Conservation (phyloP, 2,888 invertebrate genomes). For the Tyria jacobaeae region DNA sequence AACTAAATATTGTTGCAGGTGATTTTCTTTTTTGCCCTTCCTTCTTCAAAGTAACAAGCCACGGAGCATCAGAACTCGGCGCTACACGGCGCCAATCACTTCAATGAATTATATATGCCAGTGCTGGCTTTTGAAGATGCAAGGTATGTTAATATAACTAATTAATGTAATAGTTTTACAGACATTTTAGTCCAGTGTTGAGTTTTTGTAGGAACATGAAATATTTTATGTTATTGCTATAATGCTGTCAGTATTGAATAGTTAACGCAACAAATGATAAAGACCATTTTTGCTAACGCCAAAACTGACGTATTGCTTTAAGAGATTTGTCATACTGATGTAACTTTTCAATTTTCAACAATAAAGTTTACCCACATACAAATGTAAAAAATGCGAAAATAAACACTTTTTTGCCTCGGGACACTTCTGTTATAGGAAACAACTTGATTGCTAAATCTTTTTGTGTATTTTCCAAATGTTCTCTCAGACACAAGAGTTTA, state of each 20-base stretch:
- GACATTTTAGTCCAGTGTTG: conserved; percentile 3
- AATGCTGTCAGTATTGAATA: neutral
- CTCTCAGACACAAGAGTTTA: no score
- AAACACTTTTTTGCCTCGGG: neutral
- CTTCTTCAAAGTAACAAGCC: conserved; percentile 64
- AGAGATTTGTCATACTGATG: conserved; percentile 20
- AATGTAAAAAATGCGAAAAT: no score
- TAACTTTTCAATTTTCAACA: conserved; percentile 15
- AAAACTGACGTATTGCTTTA: conserved; percentile 14
- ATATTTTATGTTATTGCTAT: conserved; percentile 9
- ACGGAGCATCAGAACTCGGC: conserved; percentile 86
- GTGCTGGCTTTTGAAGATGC: conserved; percentile 88
- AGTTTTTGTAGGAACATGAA: conserved; percentile 22
- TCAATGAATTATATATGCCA: conserved; percentile 89
- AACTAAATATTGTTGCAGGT: conserved; percentile 48
- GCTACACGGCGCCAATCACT: conserved; percentile 84
- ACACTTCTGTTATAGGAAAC: no score
- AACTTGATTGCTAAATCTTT: no score
- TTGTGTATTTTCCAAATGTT: no score
- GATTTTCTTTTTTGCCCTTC: conserved; percentile 34
- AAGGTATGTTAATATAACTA: conserved; percentile 78
- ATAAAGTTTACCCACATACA: conserved; percentile 9
- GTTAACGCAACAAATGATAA: conserved; percentile 14
- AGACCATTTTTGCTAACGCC: conserved; percentile 9
- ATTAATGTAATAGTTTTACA: conserved; percentile 2